phyloP scores from a whole-genome alignment of 1,140 invertebrate species.

The Ips nitidus region DNA sequence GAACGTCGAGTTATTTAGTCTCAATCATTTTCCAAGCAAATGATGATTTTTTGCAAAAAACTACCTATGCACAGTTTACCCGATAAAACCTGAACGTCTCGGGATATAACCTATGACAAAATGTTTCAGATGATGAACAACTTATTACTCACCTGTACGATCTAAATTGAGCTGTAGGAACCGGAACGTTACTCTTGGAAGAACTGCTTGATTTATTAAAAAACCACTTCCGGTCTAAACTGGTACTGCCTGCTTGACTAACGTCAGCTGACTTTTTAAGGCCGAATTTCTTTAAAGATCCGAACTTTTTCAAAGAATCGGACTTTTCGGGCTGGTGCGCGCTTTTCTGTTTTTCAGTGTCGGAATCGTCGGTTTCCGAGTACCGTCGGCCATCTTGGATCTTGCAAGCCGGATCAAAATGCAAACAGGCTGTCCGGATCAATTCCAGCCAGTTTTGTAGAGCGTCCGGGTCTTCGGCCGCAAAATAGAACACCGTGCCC shows the following conservation, averaged over 20 bases:
- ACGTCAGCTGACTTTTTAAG: conserved; percentile 52
- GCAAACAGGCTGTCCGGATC: conserved; percentile 68
- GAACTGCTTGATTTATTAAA: conserved; percentile 54
- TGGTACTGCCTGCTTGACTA: conserved; percentile 55
- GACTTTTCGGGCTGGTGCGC: conserved; percentile 42
- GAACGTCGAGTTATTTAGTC: no score
- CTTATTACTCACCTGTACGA: conserved; percentile 61
- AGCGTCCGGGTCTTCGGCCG: conserved; percentile 76
- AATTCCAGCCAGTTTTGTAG: conserved; percentile 73
- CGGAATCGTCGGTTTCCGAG: conserved; percentile 80
- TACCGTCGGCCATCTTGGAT: conserved; percentile 60
- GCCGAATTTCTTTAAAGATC: conserved; percentile 68
- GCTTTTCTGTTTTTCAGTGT: conserved; percentile 59
- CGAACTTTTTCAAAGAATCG: conserved; percentile 57
- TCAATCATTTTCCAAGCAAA: no score
- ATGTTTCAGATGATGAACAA: no score
- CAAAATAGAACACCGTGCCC: conserved; percentile 87
- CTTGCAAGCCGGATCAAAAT: conserved; percentile 52
- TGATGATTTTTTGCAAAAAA: no score
- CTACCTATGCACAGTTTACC: no score
- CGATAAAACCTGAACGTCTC: no score
- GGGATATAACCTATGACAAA: no score
- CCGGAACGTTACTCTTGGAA: conserved; percentile 62
- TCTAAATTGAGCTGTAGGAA: conserved; percentile 75
- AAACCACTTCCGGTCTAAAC: conserved; percentile 73